phyloP scores from a whole-genome alignment of 1,140 invertebrate species.

The Brachionus manjavacas region DNA sequence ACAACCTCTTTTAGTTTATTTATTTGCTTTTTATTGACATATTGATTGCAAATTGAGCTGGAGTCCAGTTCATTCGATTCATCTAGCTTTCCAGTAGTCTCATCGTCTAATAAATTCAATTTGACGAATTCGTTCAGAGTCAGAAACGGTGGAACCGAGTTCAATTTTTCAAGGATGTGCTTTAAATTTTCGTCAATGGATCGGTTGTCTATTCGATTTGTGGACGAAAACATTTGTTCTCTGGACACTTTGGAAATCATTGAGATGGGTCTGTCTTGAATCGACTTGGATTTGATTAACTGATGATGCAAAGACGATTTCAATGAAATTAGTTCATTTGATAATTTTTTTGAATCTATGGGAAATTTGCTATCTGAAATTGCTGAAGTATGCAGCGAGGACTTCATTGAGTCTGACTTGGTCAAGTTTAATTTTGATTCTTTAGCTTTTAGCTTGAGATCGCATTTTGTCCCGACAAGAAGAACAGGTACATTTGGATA shows the following conservation, averaged over 20 bases:
- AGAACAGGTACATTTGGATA: conserved; percentile 83
- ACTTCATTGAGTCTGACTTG: neutral
- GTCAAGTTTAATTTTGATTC: conserved; percentile 1
- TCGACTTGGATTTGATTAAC: neutral
- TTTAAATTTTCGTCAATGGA: neutral
- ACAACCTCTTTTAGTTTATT: neutral
- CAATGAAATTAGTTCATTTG: neutral
- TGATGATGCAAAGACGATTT: neutral
- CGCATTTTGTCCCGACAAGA: conserved; percentile 67
- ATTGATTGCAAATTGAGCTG: neutral
- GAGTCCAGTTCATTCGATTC: neutral
- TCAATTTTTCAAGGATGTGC: neutral
- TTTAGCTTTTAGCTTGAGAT: conserved; percentile 28
- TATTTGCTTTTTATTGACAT: conserved; percentile 29
- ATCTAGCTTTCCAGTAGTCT: neutral
- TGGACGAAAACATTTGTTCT: neutral
- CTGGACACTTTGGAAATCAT: neutral
- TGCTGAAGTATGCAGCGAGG: neutral
- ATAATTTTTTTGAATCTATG: conserved; percentile 19
- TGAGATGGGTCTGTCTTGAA: neutral
- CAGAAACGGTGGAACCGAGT: neutral
- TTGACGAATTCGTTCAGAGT: conserved; percentile 32
- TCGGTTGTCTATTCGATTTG: neutral
- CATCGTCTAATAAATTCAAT: conserved; percentile 9
- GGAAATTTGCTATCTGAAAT: neutral